Evolutionary conservation across 2,113 vertebrate species (phyloP), one percentile per base, ranked within the genome.

Genomic region (Cyrtonyx montezumae): DNA sequence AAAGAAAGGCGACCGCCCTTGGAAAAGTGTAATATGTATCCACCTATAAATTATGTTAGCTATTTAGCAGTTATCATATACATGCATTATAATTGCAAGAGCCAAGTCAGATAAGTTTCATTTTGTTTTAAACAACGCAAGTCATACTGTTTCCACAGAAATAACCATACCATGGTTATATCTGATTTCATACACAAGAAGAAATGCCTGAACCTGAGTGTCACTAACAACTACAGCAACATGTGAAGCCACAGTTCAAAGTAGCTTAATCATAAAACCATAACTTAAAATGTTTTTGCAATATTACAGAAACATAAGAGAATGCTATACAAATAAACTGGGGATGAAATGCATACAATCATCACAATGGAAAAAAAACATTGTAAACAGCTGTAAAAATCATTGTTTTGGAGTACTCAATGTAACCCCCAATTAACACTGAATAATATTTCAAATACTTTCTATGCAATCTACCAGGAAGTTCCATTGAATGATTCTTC

Each of bases 281-380:
- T 58, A 26, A 49, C 34, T 37, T 20, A 36, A 61, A 26, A 32
- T 21, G 6, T 3, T 55, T 53, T 40, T 42, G 4, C 49, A 55
- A 16, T 12, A 11, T 26, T 67, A 45, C 22, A 49, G 17, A 11
- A 46, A n/a, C 14, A 75, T 19, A 9, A 40, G 16, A 65, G 40
- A 77, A 28, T 28, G 32, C 28, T 56, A 23, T 9, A 78, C 16
- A 26, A 63, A 7, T 16, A 83, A 43, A 62, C 1, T 19, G 22
- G 21, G 10, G 15, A 23, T 79, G 63, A 75, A 79, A 34, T 45
- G 7, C 11, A 34, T n/a, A 6, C 5, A 45, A 56, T 13, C 13
- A 67, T 20, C 37, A 22, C 2, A 79, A 23, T 10, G 58, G 21
- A 2, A 6, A 32, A 77, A 40, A 28, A 4, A 4, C 0, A 9